Evolutionary conservation across 2,113 vertebrate genomes (phyloP).

Genomic region (Cacatua alba): DNA sequence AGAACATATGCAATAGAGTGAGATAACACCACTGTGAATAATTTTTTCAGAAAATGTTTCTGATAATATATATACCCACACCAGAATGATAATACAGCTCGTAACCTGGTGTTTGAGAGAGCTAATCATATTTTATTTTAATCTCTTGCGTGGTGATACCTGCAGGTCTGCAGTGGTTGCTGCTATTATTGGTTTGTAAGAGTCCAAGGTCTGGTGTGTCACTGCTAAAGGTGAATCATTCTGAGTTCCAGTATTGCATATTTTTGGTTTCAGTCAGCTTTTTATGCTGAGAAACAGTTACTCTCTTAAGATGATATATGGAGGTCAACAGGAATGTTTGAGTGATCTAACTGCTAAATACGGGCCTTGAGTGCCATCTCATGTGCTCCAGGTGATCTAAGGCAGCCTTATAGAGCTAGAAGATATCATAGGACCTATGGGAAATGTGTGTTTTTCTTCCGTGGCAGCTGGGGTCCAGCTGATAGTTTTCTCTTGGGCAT

Average conservation of each 20-base stretch:
- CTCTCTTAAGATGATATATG: not conserved
- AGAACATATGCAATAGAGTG: not conserved
- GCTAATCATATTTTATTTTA: not conserved
- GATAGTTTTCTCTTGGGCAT: not conserved
- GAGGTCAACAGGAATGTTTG: not conserved
- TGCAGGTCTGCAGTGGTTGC: not conserved
- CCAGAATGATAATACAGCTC: not conserved
- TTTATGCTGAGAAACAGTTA: not conserved
- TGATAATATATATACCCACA: not conserved
- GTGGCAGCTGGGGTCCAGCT: not conserved
- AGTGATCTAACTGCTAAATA: not conserved
- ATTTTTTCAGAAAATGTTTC: not conserved
- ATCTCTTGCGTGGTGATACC: not conserved
- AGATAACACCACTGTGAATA: not conserved
- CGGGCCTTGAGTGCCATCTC: not conserved
- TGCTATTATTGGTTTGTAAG: not conserved
- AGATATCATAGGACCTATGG: not conserved
- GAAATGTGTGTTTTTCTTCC: not conserved
- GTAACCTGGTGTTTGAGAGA: not conserved
- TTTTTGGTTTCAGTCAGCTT: not conserved
- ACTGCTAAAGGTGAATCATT: not conserved
- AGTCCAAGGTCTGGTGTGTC: not conserved
- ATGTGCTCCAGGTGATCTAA: not conserved
- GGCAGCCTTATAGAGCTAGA: not conserved
- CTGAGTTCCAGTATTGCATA: fast-evolving